Base-by-base conservation (phyloP, 2,888 invertebrate genomes). In the Salticus scenicus region DNA sequence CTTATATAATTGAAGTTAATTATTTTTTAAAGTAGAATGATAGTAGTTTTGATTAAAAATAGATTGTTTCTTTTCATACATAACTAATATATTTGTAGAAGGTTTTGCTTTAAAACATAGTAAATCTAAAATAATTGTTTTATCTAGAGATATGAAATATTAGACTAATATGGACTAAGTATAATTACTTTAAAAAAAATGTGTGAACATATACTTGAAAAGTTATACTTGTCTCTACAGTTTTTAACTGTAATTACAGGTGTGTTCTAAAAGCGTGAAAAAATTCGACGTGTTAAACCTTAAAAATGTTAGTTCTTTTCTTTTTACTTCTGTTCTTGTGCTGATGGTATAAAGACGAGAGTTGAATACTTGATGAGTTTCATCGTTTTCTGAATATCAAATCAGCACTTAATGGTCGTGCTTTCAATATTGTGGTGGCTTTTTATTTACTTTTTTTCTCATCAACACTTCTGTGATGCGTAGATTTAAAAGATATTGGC, bases 321-420 rank as follows among this genome's bases (percentile, higher is more conserved):
- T 66, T 37, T 31, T 77, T n/a, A 24, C 31, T 47, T 27, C 70
- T 41, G 72, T 66, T 66, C 66, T 27, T 20, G 42, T 64, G 67
- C 72, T 66, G 73, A 41, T 27, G 73, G 41, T 80, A 24, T 75
- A 20, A 63, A 42, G 70, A 75, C 81, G 75, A 70, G 81, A 75
- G 70, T 28, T 75, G 81, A 37, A 81, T 81, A 70, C 70, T 30
- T 75, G 70, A 81, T 74, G 57, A 81, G 75, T 5, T 42, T 17
- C 42, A 81, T 81, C 42, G 33, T 75, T 81, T 74, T 75, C 31
- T 30, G 75, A 75, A 81, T 75, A 75, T 81, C 51, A 69, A 70
- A 81, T 81, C 75, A 75, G 74, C 24, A 75, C 31, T 75, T 75
- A 81, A 70, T 70, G 75, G 42, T 70, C 28, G 70, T 74, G 70